Evolutionary conservation across 1,140 invertebrate species (phyloP), one percentile per base, ranked within the genome.

Genomic region (Danaus plexippus): DNA sequence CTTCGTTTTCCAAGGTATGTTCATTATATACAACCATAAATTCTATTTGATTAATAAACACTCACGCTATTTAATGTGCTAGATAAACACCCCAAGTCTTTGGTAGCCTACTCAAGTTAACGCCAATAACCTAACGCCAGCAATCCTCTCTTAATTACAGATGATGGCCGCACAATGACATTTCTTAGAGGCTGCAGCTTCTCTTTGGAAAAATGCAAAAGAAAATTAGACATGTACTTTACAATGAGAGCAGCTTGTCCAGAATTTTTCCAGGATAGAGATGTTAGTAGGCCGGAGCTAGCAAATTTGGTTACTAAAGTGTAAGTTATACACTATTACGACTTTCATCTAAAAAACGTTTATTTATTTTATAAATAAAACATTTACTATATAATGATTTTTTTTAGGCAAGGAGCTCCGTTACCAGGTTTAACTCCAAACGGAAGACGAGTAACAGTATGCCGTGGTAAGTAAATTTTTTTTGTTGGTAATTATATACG

Each of bases 131-230:
- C n/a, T n/a, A 15, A 15, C 15, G 15, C 15, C 1, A 15, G 15
- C 15, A 15, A 15, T 3, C 15, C 15, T 15, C 15, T 15, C 15
- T 15, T 15, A 15, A 15, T 70, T 70, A 7, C 73, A 94, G 92
- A 95, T 75, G 93, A 95, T 61, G 71, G 87, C 40, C 89, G 91
- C 51, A 78, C 96, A 41, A 90, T 94, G 88, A 94, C 92, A 0
- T 96, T 95, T 75, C 85, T 96, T 2, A 88, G 94, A 47, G 94
- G 94, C 41, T 94, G 93, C 85, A 96, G 94, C 84, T 96, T 95
- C 73, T 95, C 94, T 6, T 76, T 96, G 63, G 94, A 96, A 78
- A 95, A 94, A 77, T 94, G 92, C 60, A 96, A 96, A 80, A 89
- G 88, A 64, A 96, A 96, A 82, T 77, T 96, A 59, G 95, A 96